Evolutionary conservation across 2,888 invertebrate genomes (phyloP).

Genomic region (Drosophila paucipuncta): DNA sequence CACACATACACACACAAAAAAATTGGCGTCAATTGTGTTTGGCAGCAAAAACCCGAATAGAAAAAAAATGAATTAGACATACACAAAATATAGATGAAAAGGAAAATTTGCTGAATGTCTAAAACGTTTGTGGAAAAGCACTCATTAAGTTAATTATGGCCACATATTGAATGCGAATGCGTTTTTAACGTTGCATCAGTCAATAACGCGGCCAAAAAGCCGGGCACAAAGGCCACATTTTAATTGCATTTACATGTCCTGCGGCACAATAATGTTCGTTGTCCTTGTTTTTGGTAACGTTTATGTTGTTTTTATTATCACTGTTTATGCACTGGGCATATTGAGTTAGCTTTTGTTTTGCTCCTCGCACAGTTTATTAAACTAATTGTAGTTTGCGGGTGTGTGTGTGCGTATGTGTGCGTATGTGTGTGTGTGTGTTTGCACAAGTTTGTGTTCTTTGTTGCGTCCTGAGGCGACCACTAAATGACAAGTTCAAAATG

Average conservation of each 20-base stretch:
- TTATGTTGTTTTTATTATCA: slow-evolving; percentile 38
- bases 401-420: slow-evolving; percentile 5
- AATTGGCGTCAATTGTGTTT: slow-evolving; percentile 36
- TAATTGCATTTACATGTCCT: slow-evolving; percentile 82
- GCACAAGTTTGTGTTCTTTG: slow-evolving; percentile 55
- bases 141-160: slow-evolving; percentile 72
- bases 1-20: slow-evolving; percentile 14
- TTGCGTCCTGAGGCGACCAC: slow-evolving; percentile 60
- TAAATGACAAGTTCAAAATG: slow-evolving; percentile 75
- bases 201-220: slow-evolving; percentile 42
- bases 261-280: slow-evolving; percentile 41
- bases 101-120: slow-evolving; percentile 10
- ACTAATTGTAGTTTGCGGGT: slow-evolving; percentile 51
- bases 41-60: background rate
- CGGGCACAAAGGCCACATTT: slow-evolving; percentile 65
- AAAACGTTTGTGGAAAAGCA: slow-evolving; percentile 26
- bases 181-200: slow-evolving; percentile 55
- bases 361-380: slow-evolving; percentile 71
- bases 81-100: slow-evolving; percentile 13
- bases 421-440: slow-evolving; percentile 30
- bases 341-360: slow-evolving; percentile 58
- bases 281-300: slow-evolving; percentile 41
- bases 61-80: slow-evolving; percentile 3
- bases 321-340: slow-evolving; percentile 57
- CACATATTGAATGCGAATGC: slow-evolving; percentile 38